Conservation (phyloP, 2,113 vertebrate genomes). For the Crotalus horridus region DNA sequence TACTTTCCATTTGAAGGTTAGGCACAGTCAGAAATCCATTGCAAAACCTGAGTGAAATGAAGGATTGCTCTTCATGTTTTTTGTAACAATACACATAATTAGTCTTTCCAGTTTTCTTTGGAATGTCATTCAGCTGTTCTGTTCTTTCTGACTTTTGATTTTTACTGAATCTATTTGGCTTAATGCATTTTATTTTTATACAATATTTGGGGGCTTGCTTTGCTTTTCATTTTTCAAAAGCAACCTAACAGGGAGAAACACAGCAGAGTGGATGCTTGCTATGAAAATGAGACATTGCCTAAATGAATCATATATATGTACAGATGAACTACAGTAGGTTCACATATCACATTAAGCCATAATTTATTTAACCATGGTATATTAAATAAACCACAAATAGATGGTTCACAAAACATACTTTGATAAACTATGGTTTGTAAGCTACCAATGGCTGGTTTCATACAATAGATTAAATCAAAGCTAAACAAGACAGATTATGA, state of each 20-base stretch:
- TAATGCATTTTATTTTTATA: constrained; percentile 31
- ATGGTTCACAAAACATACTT: background rate
- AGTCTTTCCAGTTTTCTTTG: constrained; percentile 45
- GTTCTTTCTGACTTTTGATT: constrained; percentile 32
- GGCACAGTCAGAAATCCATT: constrained; percentile 46
- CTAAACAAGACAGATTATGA: background rate
- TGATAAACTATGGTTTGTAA: background rate
- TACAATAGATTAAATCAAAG: background rate
- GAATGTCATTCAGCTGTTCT: constrained; percentile 38
- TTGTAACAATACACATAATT: constrained; percentile 50
- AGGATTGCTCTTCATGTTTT: constrained; percentile 54
- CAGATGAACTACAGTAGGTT: background rate
- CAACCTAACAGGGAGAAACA: background rate
- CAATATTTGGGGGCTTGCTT: background rate
- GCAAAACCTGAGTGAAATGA: constrained; percentile 43
- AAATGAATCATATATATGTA: background rate
- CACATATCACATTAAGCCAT: background rate
- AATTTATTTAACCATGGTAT: background rate
- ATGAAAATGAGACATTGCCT: background rate
- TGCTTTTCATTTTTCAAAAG: background rate
- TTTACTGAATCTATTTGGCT: constrained; percentile 41
- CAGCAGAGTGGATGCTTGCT: background rate
- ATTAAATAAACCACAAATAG: background rate
- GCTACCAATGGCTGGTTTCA: background rate
- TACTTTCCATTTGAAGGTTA: constrained; percentile 56